These are phyloP conservation scores for Panorpa germanica DNA, from an alignment of 2,888 invertebrate species.

Conservation along the genomic window DNA sequence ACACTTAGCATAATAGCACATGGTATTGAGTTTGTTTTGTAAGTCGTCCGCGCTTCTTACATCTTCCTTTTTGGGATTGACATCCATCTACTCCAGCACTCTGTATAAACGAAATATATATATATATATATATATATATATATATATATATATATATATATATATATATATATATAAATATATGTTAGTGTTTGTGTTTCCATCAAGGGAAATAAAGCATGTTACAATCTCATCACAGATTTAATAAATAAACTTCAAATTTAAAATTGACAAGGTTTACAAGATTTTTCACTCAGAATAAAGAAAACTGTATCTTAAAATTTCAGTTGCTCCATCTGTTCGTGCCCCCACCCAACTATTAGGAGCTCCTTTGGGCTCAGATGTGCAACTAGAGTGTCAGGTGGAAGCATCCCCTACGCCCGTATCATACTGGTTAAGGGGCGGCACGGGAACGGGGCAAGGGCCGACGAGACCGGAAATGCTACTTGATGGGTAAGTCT, in stretches of 20 bases:
- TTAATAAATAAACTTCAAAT: no score
- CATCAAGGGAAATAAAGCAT: no score
- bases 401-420: slow-evolving; percentile 66
- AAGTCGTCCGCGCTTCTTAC: no score
- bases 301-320: slow-evolving; percentile 2
- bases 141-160: slow-evolving; percentile 5
- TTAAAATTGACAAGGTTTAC: slow-evolving; percentile 2
- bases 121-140: slow-evolving; percentile 3
- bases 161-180: slow-evolving; percentile 4
- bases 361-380: slow-evolving; percentile 69
- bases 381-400: slow-evolving; percentile 71
- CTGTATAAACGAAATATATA: no score
- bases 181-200: no score
- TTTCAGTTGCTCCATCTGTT: slow-evolving; percentile 70
- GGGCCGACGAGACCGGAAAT: slow-evolving; percentile 38
- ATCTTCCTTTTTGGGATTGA: no score
- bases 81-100: no score
- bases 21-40: no score
- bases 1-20: no score
- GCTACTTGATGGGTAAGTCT: slow-evolving; percentile 60
- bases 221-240: no score
- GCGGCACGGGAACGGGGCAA: slow-evolving; percentile 19
- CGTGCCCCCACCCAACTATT: slow-evolving; percentile 78
- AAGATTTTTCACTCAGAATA: slow-evolving; percentile 1
- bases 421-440: slow-evolving; percentile 26